Conservation (phyloP, 2,113 vertebrate genomes). For the Lasiurus borealis region DNA sequence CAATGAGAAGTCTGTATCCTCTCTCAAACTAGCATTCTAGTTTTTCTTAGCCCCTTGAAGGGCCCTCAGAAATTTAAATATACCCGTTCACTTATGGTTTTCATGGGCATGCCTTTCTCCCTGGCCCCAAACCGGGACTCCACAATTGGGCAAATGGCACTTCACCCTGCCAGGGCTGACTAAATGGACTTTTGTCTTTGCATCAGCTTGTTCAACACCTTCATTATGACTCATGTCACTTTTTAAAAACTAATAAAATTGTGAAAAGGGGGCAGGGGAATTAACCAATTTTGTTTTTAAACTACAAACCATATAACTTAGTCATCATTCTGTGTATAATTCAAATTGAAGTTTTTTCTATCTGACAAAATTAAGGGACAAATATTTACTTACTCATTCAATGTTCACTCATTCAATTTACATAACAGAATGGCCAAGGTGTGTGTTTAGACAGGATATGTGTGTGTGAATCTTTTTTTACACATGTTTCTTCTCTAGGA, state of each 20-base stretch:
- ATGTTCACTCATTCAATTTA: not conserved
- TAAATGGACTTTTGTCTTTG: not conserved
- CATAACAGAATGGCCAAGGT: not conserved
- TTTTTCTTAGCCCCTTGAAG: slow-evolving; percentile 2
- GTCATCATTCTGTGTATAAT: not conserved
- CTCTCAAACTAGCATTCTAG: not conserved
- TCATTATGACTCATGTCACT: not conserved
- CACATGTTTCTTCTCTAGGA: not conserved
- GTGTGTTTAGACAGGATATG: not conserved
- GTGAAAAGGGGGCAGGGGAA: not conserved
- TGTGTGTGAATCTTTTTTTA: not conserved
- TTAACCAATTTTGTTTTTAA: slow-evolving; percentile 44
- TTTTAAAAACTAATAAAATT: slow-evolving; percentile 34
- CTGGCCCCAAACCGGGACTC: not conserved
- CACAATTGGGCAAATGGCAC: not conserved
- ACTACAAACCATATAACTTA: not conserved
- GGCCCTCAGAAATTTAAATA: not conserved
- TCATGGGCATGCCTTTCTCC: not conserved
- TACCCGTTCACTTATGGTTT: not conserved
- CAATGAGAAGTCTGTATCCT: not conserved
- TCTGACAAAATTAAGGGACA: slow-evolving; percentile 47
- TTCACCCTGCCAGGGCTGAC: not conserved
- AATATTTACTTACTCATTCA: not conserved
- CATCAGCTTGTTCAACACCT: slow-evolving; percentile 29
- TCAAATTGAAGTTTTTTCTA: not conserved